Conservation (phyloP, 2,888 invertebrate genomes). For the Rhimphoctona megacephalus region DNA sequence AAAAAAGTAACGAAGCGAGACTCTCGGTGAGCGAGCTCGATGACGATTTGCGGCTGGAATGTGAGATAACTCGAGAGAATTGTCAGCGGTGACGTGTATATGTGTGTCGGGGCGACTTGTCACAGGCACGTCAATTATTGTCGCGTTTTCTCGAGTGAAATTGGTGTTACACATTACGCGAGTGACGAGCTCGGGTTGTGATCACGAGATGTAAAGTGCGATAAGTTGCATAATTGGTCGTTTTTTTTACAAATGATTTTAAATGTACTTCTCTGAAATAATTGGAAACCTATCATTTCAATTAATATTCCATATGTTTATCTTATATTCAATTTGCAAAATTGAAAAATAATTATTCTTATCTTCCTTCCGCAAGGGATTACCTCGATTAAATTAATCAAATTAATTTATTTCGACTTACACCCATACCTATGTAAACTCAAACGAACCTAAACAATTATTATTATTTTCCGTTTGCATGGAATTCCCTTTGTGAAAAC, state of each 20-base stretch:
- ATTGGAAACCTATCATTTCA: background rate
- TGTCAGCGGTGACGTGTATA: constrained; percentile 70
- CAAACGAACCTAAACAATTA: background rate
- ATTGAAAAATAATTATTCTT: background rate
- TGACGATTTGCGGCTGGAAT: constrained; percentile 81
- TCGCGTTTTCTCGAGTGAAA: constrained; percentile 63
- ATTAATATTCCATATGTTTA: background rate
- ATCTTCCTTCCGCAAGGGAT: no score
- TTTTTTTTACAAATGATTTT: background rate
- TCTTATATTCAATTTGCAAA: background rate
- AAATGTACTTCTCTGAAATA: background rate
- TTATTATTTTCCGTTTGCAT: background rate
- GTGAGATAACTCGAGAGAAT: constrained; percentile 78
- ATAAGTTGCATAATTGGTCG: constrained; percentile 12
- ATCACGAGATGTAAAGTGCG: constrained; percentile 14
- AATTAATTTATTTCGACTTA: no score
- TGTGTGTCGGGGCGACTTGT: constrained; percentile 49
- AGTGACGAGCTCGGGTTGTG: constrained; percentile 53
- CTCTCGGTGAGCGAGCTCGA: constrained; percentile 60
- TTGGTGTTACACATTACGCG: constrained; percentile 52
- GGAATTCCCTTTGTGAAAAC: background rate
- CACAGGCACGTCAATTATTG: constrained; percentile 67
- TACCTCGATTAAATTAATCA: background rate
- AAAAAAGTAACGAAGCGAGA: constrained; percentile 30
- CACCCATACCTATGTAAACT: background rate